phyloP scores from a whole-genome alignment of 2,797 vertebrate species.

The Urocyon cinereoargenteus region DNA sequence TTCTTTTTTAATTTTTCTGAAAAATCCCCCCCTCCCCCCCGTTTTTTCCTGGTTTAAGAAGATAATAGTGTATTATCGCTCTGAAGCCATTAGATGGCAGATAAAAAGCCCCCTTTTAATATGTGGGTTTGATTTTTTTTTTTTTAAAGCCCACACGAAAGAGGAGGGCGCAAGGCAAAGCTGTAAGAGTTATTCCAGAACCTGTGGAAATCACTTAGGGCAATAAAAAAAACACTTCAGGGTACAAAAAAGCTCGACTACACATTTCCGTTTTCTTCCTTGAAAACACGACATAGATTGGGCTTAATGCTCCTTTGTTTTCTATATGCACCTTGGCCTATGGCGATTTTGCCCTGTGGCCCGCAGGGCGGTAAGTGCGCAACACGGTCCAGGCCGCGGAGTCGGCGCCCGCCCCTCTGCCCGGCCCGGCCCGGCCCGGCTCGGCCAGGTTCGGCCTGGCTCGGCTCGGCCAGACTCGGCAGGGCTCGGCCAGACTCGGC shows the following conservation, averaged over 20 bases:
- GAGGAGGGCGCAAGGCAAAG: conserved; percentile 95
- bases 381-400: conserved; percentile 86
- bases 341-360: conserved; percentile 95
- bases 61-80: conserved; percentile 95
- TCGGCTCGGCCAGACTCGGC: not conserved
- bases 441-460: conserved; percentile 74
- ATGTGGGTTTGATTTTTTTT: conserved; percentile 90
- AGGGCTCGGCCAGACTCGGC: not conserved
- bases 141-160: conserved; percentile 92
- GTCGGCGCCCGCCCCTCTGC: conserved; percentile 80
- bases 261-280: conserved; percentile 92
- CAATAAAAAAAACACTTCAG: conserved; percentile 98
- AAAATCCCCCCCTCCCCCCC: conserved; percentile 89
- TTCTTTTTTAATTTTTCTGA: conserved; percentile 90
- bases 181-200: conserved; percentile 99
- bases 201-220: conserved; percentile 98
- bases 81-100: conserved; percentile 99
- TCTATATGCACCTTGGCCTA: conserved; percentile 96
- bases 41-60: conserved; percentile 96
- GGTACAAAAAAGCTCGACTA: conserved; percentile 93
- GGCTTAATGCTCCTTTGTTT: conserved; percentile 94
- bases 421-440: conserved; percentile 83
- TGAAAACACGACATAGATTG: conserved; percentile 91
- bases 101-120: conserved; percentile 92
- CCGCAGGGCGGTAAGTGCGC: conserved; percentile 98